Evolutionary conservation across 2,888 invertebrate species (phyloP).

Genomic region (Drosophila pseudotakahashii): DNA sequence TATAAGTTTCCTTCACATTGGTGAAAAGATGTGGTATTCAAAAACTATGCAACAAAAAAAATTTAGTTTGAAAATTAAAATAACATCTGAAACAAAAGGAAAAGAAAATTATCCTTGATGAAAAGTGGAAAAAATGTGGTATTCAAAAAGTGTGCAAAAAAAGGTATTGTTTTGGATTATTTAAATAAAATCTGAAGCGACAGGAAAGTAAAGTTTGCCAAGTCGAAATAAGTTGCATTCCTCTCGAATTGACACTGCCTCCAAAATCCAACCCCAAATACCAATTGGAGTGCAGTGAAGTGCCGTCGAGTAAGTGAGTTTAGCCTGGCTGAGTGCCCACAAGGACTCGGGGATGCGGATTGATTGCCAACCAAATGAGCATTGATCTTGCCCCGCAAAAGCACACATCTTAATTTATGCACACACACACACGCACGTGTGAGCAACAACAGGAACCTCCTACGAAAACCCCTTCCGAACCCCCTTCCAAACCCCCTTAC

Average conservation of each 20-base stretch:
- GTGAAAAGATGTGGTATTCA: neutral
- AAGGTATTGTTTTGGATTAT: too few relatives aligned
- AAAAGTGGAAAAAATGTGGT: too few relatives aligned
- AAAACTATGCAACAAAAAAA: neutral
- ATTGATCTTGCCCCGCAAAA: slow-evolving; percentile 19
- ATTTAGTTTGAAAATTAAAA: too few relatives aligned
- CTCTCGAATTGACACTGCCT: neutral
- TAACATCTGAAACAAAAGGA: too few relatives aligned
- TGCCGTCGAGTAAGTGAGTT: slow-evolving; percentile 21
- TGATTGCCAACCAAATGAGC: slow-evolving; percentile 41
- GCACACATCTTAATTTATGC: slow-evolving; percentile 24
- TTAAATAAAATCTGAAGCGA: too few relatives aligned
- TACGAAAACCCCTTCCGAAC: neutral
- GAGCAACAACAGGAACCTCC: neutral
- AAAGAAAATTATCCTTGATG: too few relatives aligned
- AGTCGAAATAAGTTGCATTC: neutral
- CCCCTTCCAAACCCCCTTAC: neutral
- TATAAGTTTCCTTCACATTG: too few relatives aligned
- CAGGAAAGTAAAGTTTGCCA: too few relatives aligned
- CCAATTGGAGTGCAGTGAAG: slow-evolving; percentile 30
- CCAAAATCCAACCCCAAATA: neutral
- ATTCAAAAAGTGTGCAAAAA: too few relatives aligned
- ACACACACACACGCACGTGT: slow-evolving; percentile 6
- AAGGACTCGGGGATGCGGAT: slow-evolving; percentile 17
- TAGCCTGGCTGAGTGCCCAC: slow-evolving; percentile 14